Evolutionary conservation across 1,140 invertebrate genomes (phyloP), one percentile per base, ranked within the genome.

Genomic region (Hypothenemus hampei): DNA sequence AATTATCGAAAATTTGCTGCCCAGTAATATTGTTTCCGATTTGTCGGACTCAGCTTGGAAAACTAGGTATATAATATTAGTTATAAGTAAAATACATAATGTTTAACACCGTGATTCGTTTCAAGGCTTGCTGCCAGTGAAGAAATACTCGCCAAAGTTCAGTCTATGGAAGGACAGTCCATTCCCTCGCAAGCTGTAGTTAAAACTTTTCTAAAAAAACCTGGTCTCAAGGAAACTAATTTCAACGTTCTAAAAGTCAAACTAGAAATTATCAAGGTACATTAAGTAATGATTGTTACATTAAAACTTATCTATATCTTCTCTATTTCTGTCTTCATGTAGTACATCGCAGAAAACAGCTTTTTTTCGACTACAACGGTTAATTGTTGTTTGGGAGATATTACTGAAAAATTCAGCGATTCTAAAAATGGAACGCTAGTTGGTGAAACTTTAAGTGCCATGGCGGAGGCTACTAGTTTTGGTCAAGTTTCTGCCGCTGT

Each of bases 201-300:
- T 6, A 78, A 84, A 45, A 80, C 78, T 4, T 64, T 96, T 8
- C 82, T 81, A 48, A 91, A 86, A 61, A 95, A 93, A 70, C 91
- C 93, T 0, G 93, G 93, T 3, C 78, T 95, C 0, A 94, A 92
- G 65, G 93, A 96, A 63, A 94, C 85, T 44, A 95, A 96, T 73
- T 91, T 94, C 56, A 91, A 95, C 78, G 90, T 93, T 8, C 72
- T 93, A n/a, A 93, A 93, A 69, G 72, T 85, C 2, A 82, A 86
- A 60, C 67, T 96, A 7, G 91, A 94, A 59, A 78, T 85, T 8
- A 77, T 93, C 5, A 85, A 86, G 40, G 55, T 57, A 57, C 4
- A 21, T 13, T 26, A 33, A 19, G 6, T 43, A 33, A 13, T 13
- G 29, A 22, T 20, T 23, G 11, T 46, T 29, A n/a, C 8, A 20